Evolutionary conservation across 1,140 invertebrate species (phyloP).

Genomic region (Ephestia elutella): DNA sequence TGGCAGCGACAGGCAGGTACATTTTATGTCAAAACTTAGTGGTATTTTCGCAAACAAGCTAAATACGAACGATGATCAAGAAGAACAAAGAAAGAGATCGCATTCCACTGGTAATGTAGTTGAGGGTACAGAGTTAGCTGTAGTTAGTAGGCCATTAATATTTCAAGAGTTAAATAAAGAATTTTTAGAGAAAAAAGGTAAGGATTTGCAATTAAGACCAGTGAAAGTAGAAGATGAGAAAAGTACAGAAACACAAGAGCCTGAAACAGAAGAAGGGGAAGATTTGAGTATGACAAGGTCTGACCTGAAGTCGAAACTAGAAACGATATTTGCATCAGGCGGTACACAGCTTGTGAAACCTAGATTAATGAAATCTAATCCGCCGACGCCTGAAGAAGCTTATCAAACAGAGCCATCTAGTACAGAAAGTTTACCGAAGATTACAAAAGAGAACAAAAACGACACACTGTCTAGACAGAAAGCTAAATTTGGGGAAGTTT

Average conservation of each 20-base stretch:
- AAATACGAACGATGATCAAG: constrained; percentile 29
- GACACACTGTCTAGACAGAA: constrained; percentile 59
- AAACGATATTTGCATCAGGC: constrained; percentile 54
- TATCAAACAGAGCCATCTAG: constrained; percentile 53
- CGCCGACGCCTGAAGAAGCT: constrained; percentile 54
- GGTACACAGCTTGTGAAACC: constrained; percentile 47
- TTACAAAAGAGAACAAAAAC: constrained; percentile 56
- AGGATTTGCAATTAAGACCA: constrained; percentile 31
- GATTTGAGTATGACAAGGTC: constrained; percentile 47
- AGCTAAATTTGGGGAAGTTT: constrained; percentile 56
- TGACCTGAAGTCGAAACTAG: constrained; percentile 58
- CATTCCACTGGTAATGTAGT: constrained; percentile 49
- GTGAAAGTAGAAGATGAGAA: constrained; percentile 30
- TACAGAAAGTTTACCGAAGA: constrained; percentile 48
- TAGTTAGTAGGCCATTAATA: constrained; percentile 33
- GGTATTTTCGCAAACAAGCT: constrained; percentile 59
- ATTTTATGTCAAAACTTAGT: constrained; percentile 61
- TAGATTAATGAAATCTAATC: constrained; percentile 55
- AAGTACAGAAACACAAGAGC: constrained; percentile 10
- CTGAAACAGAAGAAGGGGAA: constrained; percentile 36
- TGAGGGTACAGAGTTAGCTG: constrained; percentile 36
- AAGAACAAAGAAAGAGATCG: constrained; percentile 48
- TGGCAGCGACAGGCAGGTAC: constrained; percentile 58
- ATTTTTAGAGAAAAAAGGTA: constrained; percentile 33
- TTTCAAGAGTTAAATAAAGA: constrained; percentile 56